A percentile compares a stretch with the other conserved stretches of the same genome.
phyloP scores from a whole-genome alignment of 2,888 invertebrate species.

The Cheilosia pagana region DNA sequence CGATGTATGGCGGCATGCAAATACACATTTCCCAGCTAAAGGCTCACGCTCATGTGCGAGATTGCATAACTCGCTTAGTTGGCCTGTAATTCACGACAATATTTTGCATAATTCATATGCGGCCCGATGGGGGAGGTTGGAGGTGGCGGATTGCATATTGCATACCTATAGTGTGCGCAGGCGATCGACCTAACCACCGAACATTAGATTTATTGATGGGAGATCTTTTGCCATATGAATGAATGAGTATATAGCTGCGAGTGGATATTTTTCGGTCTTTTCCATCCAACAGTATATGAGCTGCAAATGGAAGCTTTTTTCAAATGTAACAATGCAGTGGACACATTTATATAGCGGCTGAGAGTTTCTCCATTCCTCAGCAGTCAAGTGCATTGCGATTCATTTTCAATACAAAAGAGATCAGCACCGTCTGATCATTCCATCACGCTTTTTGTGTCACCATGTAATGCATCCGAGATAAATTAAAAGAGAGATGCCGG shows the following conservation, averaged over 20 bases:
- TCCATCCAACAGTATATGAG: slow-evolving; percentile 16
- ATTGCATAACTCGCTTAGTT: slow-evolving; percentile 74
- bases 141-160: slow-evolving; percentile 59
- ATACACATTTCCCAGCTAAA: slow-evolving; percentile 73
- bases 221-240: slow-evolving; percentile 70
- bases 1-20: slow-evolving; percentile 70
- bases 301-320: slow-evolving; percentile 1
- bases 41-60: slow-evolving; percentile 72
- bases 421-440: slow-evolving; percentile 46
- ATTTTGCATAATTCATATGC: slow-evolving; percentile 75
- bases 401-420: slow-evolving; percentile 32
- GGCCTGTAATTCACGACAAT: slow-evolving; percentile 75
- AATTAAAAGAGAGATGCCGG: slow-evolving; percentile 67
- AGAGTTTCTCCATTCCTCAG: slow-evolving; percentile 47
- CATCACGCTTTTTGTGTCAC: slow-evolving; percentile 67
- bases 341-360: slow-evolving; percentile 7
- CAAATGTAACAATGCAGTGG: slow-evolving; percentile 11
- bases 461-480: slow-evolving; percentile 42
- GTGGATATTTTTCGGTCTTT: slow-evolving; percentile 54
- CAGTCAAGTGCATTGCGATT: slow-evolving; percentile 58
- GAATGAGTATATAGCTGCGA: slow-evolving; percentile 59
- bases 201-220: slow-evolving; percentile 71
- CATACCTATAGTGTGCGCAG: no score
- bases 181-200: slow-evolving; percentile 60
- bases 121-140: slow-evolving; percentile 57